phyloP scores from a whole-genome alignment of 2,888 invertebrate genomes.

The Metacarcinus magister region DNA sequence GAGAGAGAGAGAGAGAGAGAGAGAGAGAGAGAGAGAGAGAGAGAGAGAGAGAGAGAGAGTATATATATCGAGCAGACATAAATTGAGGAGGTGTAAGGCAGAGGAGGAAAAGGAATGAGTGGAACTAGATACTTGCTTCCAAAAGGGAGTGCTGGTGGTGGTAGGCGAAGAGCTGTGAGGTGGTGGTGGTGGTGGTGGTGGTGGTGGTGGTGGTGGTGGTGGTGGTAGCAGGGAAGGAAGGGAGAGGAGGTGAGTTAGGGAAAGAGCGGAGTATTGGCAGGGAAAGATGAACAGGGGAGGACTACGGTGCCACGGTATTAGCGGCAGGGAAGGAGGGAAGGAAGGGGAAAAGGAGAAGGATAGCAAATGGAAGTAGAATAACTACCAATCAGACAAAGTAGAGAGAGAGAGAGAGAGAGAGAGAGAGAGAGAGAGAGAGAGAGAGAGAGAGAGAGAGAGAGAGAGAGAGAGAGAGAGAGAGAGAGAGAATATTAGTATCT shows the following conservation, averaged over 20 bases:
- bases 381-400: not conserved
- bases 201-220: not conserved
- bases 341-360: not conserved
- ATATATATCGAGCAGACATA: not conserved
- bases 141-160: not conserved
- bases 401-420: not conserved
- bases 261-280: not conserved
- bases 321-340: not conserved
- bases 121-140: not conserved
- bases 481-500: not conserved
- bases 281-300: not conserved
- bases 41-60: not conserved
- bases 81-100: slow-evolving; percentile 9
- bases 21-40: slow-evolving; percentile 26
- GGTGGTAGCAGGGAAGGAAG: not conserved
- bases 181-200: not conserved
- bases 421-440: not conserved
- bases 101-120: slow-evolving; percentile 6
- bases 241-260: not conserved
- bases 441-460: not conserved
- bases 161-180: not conserved
- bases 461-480: slow-evolving; percentile 61
- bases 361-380: slow-evolving; percentile 4
- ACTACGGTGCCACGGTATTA: not conserved
- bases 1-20: slow-evolving; percentile 26